Base-by-base conservation (phyloP, 92 coral and sea anemone genomes). In the Meandrina meandrites region DNA sequence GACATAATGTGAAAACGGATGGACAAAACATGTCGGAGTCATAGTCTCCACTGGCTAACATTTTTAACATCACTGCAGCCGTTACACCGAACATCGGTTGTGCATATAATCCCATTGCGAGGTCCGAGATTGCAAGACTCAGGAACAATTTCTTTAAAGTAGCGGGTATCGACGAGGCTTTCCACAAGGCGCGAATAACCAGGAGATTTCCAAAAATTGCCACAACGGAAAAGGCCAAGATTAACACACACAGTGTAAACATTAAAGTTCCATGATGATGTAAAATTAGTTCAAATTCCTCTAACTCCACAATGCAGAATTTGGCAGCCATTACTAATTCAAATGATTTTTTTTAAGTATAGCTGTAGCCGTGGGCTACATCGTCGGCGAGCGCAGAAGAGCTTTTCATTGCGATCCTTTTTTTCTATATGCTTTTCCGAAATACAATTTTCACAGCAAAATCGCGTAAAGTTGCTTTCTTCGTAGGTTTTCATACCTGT, bases 71-170 rank as follows among this genome's bases (percentile, higher is more conserved):
- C 14, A 51, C 36, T 15, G 70, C 79, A 7, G 56, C 24, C 22
- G 53, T n/a, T 45, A 76, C 24, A 17, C 92, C 88, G 17, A 81
- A 80, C 19, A 79, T 27, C 8, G 76, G 64, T 28, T 89, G 81
- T 13, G 83, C 85, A 16, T 79, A 42, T n/a, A 84, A 36, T 18
- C 92, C 92, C 9, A 78, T 86, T 14, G 60, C 53, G 64, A 87
- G 78, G 51, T 87, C 90, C 1, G 86, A 31, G 31, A 75, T 35
- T 21, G 86, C 90, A 14, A 81, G 82, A 28, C 86, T 84, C 42
- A 87, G 58, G 40, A 80, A 32, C 50, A 87, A 73, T 58, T 56
- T 53, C 31, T 87, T 79, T 7, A 85, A 87, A 30, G 85, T 84
- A 10, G 81, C 69, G 48, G 81, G 81, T 80, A 87, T n/a, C 42